Evolutionary conservation across 2,888 invertebrate genomes (phyloP).

Genomic region (Watsonalla binaria): DNA sequence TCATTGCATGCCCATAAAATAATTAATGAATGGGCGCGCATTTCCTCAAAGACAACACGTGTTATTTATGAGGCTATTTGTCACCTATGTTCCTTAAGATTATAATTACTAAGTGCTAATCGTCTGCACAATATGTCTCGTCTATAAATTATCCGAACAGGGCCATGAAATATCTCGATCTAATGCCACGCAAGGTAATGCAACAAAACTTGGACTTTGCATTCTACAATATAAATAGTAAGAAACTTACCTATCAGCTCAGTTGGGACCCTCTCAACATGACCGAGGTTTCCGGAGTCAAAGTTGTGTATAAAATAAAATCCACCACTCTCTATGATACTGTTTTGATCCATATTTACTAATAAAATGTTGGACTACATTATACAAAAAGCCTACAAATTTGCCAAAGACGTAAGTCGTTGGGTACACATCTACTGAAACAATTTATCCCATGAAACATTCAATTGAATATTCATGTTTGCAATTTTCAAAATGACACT

Average conservation of each 20-base stretch:
- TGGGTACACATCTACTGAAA: slow-evolving; percentile 51
- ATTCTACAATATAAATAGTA: slow-evolving; percentile 16
- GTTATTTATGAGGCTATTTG: too few relatives aligned
- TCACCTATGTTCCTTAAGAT: too few relatives aligned
- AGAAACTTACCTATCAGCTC: slow-evolving; percentile 66
- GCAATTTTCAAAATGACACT: slow-evolving; percentile 66
- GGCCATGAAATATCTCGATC: slow-evolving; percentile 27
- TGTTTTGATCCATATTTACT: slow-evolving; percentile 69
- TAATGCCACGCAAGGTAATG: slow-evolving; percentile 30
- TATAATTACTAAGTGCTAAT: too few relatives aligned
- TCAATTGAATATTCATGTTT: slow-evolving; percentile 60
- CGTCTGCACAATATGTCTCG: too few relatives aligned
- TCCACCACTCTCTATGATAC: slow-evolving; percentile 81
- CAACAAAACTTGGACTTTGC: slow-evolving; percentile 32
- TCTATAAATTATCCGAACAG: neutral
- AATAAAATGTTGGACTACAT: slow-evolving; percentile 60
- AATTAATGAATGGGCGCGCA: too few relatives aligned
- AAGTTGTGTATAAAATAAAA: slow-evolving; percentile 92
- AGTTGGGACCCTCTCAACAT: slow-evolving; percentile 85
- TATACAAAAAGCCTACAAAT: slow-evolving; percentile 56
- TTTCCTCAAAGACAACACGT: too few relatives aligned
- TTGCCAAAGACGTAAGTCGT: slow-evolving; percentile 44
- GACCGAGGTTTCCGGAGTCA: slow-evolving; percentile 93
- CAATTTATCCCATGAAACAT: slow-evolving; percentile 58
- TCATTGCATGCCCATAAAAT: neutral